Evolutionary conservation across 2,113 vertebrate genomes (phyloP).

Genomic region (Ariopsis seemanni): DNA sequence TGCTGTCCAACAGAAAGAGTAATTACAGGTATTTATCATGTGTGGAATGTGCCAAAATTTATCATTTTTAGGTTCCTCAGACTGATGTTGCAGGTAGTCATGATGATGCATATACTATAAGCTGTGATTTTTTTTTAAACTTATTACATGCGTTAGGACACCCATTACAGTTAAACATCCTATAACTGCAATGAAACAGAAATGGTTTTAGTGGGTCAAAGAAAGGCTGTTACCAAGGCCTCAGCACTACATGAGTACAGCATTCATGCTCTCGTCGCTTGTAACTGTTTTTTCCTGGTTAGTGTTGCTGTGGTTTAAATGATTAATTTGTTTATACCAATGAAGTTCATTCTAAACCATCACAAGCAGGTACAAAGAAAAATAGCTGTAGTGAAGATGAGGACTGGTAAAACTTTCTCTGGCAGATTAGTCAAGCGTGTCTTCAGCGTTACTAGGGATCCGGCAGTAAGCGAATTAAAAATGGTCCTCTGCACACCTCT

Average conservation of each 20-base stretch:
- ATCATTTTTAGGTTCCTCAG: constrained; percentile 8
- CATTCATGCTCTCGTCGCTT: neutral
- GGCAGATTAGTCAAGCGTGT: neutral
- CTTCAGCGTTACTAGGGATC: neutral
- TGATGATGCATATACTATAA: constrained; percentile 22
- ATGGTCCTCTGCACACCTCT: neutral
- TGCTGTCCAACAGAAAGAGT: neutral
- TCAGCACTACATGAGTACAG: neutral
- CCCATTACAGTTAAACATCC: neutral
- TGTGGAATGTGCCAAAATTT: constrained; percentile 54
- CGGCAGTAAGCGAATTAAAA: neutral
- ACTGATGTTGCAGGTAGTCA: neutral
- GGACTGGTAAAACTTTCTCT: neutral
- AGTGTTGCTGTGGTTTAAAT: neutral
- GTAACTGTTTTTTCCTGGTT: neutral
- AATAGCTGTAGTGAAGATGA: neutral
- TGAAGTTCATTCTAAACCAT: neutral
- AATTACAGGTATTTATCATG: constrained; percentile 37
- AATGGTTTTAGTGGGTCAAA: neutral
- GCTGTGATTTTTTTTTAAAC: neutral
- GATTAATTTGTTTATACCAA: neutral
- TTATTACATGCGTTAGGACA: constrained; percentile 6
- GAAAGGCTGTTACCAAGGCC: neutral
- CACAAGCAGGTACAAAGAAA: neutral
- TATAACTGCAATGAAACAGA: neutral